These are phyloP conservation scores for Cydia splendana DNA, from an alignment of 1,140 invertebrate species.

Conservation along the genomic window DNA sequence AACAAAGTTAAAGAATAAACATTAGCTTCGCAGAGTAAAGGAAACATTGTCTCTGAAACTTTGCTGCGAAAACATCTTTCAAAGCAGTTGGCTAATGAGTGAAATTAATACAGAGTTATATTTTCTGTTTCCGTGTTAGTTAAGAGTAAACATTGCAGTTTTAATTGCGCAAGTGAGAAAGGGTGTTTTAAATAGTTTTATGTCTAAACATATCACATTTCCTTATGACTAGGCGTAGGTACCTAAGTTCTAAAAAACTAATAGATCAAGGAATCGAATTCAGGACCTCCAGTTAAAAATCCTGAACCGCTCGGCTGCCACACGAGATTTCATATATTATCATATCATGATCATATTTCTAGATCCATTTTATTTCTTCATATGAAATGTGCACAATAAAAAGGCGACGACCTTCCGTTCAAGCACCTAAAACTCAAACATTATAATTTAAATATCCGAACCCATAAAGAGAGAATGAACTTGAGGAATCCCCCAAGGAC, in stretches of 20 bases:
- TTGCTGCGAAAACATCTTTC: slow-evolving; percentile 19
- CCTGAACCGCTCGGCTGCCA: too few species aligned
- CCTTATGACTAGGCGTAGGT: too few species aligned
- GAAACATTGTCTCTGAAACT: slow-evolving; percentile 22
- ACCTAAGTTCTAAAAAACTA: too few species aligned
- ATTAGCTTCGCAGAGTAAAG: slow-evolving; percentile 27
- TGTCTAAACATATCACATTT: too few species aligned
- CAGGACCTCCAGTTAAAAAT: too few species aligned
- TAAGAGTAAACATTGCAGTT: background rate
- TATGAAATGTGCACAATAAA: slow-evolving; percentile 10
- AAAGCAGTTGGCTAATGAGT: slow-evolving; percentile 17
- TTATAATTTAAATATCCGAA: slow-evolving; percentile 26
- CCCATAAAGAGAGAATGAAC: slow-evolving; percentile 31
- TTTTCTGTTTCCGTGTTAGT: background rate
- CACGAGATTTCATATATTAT: background rate
- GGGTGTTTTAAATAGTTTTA: too few species aligned
- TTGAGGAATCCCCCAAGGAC: slow-evolving; percentile 27
- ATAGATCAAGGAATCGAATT: too few species aligned
- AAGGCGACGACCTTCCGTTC: background rate
- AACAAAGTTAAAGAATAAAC: slow-evolving; percentile 31
- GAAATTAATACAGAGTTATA: slow-evolving; percentile 10
- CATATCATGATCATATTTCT: background rate
- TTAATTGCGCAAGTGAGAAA: background rate
- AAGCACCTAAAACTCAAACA: slow-evolving; percentile 14
- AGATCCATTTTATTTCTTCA: background rate